Evolutionary conservation across 2,113 vertebrate species (phyloP).

Genomic region (Camarhynchus parvulus): DNA sequence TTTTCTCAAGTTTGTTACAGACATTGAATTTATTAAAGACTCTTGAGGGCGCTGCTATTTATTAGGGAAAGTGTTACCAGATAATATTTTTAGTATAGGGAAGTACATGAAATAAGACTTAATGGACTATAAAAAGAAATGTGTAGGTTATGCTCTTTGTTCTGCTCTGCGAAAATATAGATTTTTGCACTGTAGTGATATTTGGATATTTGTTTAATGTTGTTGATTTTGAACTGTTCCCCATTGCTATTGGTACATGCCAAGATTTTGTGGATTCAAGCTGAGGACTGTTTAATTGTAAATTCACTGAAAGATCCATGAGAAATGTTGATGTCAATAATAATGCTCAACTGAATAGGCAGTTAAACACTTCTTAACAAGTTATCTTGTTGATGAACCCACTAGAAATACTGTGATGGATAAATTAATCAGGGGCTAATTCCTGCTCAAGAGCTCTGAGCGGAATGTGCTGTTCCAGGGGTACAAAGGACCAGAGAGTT

Average conservation of each 20-base stretch:
- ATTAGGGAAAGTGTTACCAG: neutral
- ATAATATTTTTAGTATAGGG: neutral
- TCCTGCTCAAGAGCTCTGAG: neutral
- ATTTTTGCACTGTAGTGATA: neutral
- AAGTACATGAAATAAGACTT: neutral
- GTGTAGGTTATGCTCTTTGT: neutral
- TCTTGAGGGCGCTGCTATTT: neutral
- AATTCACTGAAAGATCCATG: neutral
- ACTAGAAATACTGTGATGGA: neutral
- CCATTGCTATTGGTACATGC: neutral
- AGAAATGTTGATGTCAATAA: slow-evolving; percentile 22
- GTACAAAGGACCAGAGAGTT: neutral
- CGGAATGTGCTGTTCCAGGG: neutral
- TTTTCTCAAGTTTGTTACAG: neutral
- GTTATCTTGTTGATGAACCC: neutral
- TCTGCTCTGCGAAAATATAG: neutral
- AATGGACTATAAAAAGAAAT: neutral
- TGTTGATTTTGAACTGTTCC: neutral
- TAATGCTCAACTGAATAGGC: neutral
- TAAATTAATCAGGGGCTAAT: neutral
- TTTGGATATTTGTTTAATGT: neutral
- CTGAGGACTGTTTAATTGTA: neutral
- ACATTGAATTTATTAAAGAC: neutral
- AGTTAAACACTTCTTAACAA: slow-evolving; percentile 14
- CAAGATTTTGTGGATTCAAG: slow-evolving; percentile 8